Evolutionary conservation across 1,140 invertebrate species (phyloP), one percentile per base, ranked within the genome.

Genomic region (Listronotus bonariensis): DNA sequence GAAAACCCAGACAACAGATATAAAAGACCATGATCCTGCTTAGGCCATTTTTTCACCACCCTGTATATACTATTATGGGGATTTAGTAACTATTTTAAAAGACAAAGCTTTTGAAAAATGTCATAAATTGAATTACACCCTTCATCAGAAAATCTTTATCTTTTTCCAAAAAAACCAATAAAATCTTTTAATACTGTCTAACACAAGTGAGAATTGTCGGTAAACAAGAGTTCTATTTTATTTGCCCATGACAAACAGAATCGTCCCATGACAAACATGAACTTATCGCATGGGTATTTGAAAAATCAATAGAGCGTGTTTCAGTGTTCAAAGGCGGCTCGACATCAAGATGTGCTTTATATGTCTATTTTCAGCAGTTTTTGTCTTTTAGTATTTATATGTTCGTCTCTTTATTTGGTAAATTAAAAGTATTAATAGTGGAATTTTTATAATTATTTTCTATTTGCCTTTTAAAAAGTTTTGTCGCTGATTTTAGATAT

Each of bases 141-240:
- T 48, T 48, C 17, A 11, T 26, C 31, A 34, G 45, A 61, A 54
- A 61, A 42, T 52, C 48, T 61, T 53, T 63, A 63, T 63, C 60
- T 55, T 45, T 55, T 55, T 49, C 59, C 46, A 26, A 40, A 63
- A 54, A 54, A 53, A 62, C 40, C 42, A 54, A 63, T 63, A 63
- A 63, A 63, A 63, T 55, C 43, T 12, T 20, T 55, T 63, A 63
- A 48, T 43, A 63, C 20, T 53, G 60, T 55, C 51, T 53, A 63
- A 63, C 60, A 63, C 54, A 63, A 63, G 60, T 63, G 60, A 63
- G 60, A 63, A 63, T 63, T 63, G 60, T 63, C 38, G 52, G 51
- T 51, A 63, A 63, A 63, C 42, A 63, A 53, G 31, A 55, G 60
- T 53, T 40, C 32, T 48, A 53, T 55, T 40, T 18, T 46, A 31